These are phyloP conservation scores for Pyrgus malvae DNA, from an alignment of 2,888 invertebrate species.

Conservation along the genomic window DNA sequence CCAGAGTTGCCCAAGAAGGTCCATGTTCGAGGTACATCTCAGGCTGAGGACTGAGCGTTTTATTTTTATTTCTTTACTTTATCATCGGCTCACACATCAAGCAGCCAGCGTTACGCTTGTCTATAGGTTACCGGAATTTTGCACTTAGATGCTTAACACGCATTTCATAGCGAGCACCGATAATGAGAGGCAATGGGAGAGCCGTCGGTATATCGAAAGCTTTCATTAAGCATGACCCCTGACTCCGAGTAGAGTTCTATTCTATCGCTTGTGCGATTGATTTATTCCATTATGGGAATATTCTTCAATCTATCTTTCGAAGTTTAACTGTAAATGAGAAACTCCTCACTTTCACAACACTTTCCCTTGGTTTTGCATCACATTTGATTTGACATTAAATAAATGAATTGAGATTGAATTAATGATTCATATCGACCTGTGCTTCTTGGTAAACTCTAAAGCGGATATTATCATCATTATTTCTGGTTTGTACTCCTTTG, in stretches of 20 bases:
- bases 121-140: conserved; percentile 61
- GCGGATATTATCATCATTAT: conserved; percentile 74
- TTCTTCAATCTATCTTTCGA: conserved; percentile 20
- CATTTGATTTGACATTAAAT: conserved; percentile 47
- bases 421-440: conserved; percentile 58
- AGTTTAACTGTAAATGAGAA: conserved; percentile 29
- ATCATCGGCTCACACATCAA: conserved; percentile 74
- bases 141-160: conserved; percentile 80
- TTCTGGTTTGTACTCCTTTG: conserved; percentile 69
- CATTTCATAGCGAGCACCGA: conserved; percentile 76
- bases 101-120: conserved; percentile 69
- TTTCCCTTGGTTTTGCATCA: conserved; percentile 60
- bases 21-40: conserved; percentile 95
- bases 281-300: conserved; percentile 33
- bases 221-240: conserved; percentile 69
- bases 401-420: conserved; percentile 37
- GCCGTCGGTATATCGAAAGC: conserved; percentile 49
- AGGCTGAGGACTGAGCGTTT: conserved; percentile 71
- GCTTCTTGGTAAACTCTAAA: conserved; percentile 82
- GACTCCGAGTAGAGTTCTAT: conserved; percentile 56
- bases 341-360: conserved; percentile 35
- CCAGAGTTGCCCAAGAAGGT: conserved; percentile 99
- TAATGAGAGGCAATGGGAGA: conserved; percentile 41
- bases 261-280: conserved; percentile 49
- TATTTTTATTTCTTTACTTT: conserved; percentile 58